Evolutionary conservation across 2,797 vertebrate genomes (phyloP), one percentile per base, ranked within the genome.

Genomic region (Sebastes itinus): DNA sequence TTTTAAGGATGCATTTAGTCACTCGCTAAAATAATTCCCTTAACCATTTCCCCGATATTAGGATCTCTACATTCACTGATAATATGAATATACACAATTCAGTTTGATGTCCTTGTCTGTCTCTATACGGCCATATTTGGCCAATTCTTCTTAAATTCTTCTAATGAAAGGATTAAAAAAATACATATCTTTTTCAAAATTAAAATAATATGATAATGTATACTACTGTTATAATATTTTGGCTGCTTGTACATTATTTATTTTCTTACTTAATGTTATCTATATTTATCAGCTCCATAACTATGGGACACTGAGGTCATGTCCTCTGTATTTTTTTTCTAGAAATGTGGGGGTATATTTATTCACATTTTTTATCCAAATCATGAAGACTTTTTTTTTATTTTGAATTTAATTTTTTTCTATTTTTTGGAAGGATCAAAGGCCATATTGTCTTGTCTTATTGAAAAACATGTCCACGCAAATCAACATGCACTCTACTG

Each of bases 381-480:
- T 58, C 9, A 12, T n/a, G 2, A 52, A 59, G 1, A 5, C 38
- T 62, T 23, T n/a, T 5, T 5, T n/a, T 49, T 49, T n/a, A 60
- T 49, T 77, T 20, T 66, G 5, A 75, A 10, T 42, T 18, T 25
- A 7, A 64, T 63, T 8, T 33, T 54, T 52, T 12, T 54, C 30
- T 9, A 22, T 65, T 32, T 58, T 62, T 66, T 38, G 35, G 22
- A 67, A 73, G 46, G 58, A 79, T 83, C 73, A 89, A 82, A 76
- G 30, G 30, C 49, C 68, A 33, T 72, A 76, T 84, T 73, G 55
- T 67, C 64, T 60, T 46, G 30, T 56, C 12, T 0, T 56, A 8
- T 27, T 69, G 12, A 62, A 78, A 78, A 61, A 13, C 9, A 10
- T 22, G 58, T 25, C 13, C 6, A 16, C 8, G 27, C 27, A 33